Conservation (phyloP, 2,888 invertebrate species). For the Tetragonula carbonaria region DNA sequence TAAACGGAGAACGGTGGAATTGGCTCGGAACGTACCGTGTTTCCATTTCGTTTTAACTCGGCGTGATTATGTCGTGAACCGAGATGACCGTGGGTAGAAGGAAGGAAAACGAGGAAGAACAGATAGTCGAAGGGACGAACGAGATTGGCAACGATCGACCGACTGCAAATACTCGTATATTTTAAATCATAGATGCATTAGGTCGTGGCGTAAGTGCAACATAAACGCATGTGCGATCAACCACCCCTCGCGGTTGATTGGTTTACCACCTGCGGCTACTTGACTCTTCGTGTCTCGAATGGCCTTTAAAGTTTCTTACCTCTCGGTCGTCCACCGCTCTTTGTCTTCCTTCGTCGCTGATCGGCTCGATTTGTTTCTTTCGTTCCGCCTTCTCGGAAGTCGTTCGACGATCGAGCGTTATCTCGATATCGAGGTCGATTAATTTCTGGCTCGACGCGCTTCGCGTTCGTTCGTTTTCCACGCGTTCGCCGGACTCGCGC, state of each 20-base stretch:
- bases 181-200: slow-evolving; percentile 51
- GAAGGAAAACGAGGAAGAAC: slow-evolving; percentile 5
- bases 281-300: slow-evolving; percentile 51
- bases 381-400: slow-evolving; percentile 33
- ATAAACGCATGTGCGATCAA: slow-evolving; percentile 56
- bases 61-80: not conserved
- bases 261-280: slow-evolving; percentile 69
- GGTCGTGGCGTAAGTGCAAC: slow-evolving; percentile 51
- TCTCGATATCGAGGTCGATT: slow-evolving; percentile 47
- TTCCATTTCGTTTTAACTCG: slow-evolving; percentile 34
- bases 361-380: not conserved
- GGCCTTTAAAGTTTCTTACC: slow-evolving; percentile 50
- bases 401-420: slow-evolving; percentile 35
- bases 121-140: slow-evolving; percentile 8
- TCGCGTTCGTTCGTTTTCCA: slow-evolving; percentile 33
- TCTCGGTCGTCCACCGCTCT: slow-evolving; percentile 2
- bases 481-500: not conserved
- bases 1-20: too few relatives aligned
- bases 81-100: not conserved
- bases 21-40: not conserved
- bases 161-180: slow-evolving; percentile 42
- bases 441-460: slow-evolving; percentile 43
- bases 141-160: slow-evolving; percentile 20
- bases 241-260: slow-evolving; percentile 58
- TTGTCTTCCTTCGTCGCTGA: not conserved